Percentiles rank a stretch among this genome's conserved stretches.
phyloP scores from a whole-genome alignment of 2,797 vertebrate species.

The Neomorphus geoffroyi region DNA sequence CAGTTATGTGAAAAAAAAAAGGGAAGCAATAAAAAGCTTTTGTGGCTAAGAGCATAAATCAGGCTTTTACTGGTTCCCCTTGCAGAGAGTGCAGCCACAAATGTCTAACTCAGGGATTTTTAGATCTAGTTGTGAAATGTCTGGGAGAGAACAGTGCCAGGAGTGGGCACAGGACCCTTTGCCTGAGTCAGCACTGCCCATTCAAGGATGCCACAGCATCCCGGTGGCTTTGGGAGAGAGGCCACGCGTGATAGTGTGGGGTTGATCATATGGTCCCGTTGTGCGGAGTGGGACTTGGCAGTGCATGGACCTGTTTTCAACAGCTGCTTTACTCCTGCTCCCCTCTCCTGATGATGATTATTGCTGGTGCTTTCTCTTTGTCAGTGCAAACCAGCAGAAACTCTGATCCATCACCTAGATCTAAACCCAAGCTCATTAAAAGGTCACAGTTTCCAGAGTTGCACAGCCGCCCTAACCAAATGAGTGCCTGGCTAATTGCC shows the following conservation, averaged over 20 bases:
- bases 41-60: conserved; percentile 5
- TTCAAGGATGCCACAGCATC: background rate
- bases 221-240: background rate
- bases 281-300: fast-evolving
- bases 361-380: background rate
- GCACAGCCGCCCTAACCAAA: background rate
- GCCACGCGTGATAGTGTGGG: fast-evolving
- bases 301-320: background rate
- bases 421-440: background rate
- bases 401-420: background rate
- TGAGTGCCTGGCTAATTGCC: background rate
- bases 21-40: background rate
- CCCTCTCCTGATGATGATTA: background rate
- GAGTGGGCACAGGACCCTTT: fast-evolving
- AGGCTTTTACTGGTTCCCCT: conserved; percentile 25
- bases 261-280: fast-evolving
- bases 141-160: background rate
- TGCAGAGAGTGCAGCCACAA: background rate
- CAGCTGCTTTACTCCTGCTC: background rate
- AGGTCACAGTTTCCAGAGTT: background rate
- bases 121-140: background rate
- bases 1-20: background rate
- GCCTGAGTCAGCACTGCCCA: background rate
- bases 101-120: background rate
- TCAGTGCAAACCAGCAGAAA: background rate